Conservation (phyloP, 2,888 invertebrate species). For the Hirtodrosophila trivittata region DNA sequence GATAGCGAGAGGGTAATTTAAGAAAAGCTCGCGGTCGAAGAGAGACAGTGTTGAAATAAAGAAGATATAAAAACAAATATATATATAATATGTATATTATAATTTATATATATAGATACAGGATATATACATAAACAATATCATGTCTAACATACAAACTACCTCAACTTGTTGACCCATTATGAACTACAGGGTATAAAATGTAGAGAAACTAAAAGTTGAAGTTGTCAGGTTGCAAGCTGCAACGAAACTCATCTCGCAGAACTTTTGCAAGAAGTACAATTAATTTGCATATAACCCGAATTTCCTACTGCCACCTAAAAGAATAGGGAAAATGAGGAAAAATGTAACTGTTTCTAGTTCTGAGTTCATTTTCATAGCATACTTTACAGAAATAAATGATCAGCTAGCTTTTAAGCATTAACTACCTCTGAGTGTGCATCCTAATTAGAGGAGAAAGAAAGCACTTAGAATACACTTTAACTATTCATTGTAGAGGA, state of each 20-base stretch:
- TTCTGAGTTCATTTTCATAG: constrained; percentile 3
- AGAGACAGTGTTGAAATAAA: no score
- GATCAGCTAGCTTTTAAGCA: no score
- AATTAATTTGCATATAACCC: constrained; percentile 55
- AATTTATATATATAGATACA: no score
- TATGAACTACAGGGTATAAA: not conserved
- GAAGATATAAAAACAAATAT: no score
- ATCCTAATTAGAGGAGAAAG: not conserved
- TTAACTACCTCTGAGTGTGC: not conserved
- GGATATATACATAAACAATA: no score
- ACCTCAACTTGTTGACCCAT: not conserved
- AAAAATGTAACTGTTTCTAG: not conserved
- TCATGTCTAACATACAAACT: no score
- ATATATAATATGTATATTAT: no score
- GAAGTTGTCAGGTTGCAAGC: constrained; percentile 20
- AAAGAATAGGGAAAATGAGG: constrained; percentile 1
- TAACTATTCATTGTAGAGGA: constrained; percentile 3
- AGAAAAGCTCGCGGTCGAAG: no score
- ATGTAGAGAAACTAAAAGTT: constrained; percentile 7
- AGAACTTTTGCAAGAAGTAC: constrained; percentile 31
- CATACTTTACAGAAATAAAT: constrained; percentile 24
- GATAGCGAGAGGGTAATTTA: no score
- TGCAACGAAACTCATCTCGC: constrained; percentile 14
- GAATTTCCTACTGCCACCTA: constrained; percentile 6
- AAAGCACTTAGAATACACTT: not conserved